These are phyloP conservation scores for Chloroclystis v-ata DNA, from an alignment of 2,888 invertebrate genomes.

Conservation along the genomic window DNA sequence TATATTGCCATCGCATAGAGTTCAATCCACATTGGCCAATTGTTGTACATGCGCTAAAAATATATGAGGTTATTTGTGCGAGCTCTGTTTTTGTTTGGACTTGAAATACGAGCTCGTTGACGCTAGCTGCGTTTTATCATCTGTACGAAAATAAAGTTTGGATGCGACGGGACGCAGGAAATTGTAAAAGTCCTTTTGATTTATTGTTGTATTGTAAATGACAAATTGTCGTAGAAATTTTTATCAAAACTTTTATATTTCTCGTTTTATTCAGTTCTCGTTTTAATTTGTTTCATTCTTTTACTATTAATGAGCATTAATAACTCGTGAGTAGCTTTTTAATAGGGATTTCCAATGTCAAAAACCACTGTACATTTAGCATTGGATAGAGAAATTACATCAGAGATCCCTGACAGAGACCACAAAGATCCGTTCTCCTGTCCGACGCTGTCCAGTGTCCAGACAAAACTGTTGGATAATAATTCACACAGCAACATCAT, in stretches of 20 bases:
- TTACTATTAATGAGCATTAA: no score
- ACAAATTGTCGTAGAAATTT: no score
- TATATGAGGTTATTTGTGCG: neutral
- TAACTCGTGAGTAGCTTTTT: no score
- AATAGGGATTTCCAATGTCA: no score
- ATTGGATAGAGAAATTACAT: slow-evolving; percentile 15
- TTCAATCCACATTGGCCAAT: neutral
- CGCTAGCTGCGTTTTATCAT: slow-evolving; percentile 7
- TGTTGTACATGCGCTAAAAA: neutral
- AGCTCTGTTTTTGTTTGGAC: slow-evolving; percentile 7
- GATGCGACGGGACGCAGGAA: slow-evolving; percentile 2
- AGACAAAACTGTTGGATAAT: neutral
- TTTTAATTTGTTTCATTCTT: no score
- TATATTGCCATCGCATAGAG: neutral
- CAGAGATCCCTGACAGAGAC: slow-evolving; percentile 13
- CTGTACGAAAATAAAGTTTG: slow-evolving; percentile 7
- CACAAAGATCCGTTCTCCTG: slow-evolving; percentile 13
- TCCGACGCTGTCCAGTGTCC: slow-evolving; percentile 6
- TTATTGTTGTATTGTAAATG: neutral
- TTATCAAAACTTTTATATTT: no score
- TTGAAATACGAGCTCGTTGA: slow-evolving; percentile 20
- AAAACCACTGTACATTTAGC: neutral
- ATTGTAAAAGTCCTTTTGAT: neutral
- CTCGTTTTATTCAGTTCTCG: no score
- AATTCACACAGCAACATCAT: neutral